Evolutionary conservation across 2,888 invertebrate genomes (phyloP).

Genomic region (Leptura quadrifasciata): DNA sequence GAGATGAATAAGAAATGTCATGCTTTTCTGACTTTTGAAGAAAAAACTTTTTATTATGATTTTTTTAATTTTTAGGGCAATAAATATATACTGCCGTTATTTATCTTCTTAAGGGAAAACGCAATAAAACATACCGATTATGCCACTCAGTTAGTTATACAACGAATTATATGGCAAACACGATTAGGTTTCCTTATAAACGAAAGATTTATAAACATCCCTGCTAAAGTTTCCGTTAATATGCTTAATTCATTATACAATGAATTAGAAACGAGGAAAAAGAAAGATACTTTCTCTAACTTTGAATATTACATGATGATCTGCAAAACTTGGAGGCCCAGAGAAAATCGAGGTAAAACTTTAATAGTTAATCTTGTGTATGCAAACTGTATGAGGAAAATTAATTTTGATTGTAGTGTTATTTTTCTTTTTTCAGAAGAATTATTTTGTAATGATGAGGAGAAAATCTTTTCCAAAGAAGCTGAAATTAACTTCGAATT

Average conservation of each 20-base stretch:
- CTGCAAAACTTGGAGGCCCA: conserved; percentile 86
- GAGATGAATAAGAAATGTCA: no score
- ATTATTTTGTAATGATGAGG: conserved; percentile 90
- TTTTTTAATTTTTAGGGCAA: conserved; percentile 77
- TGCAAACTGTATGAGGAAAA: background rate
- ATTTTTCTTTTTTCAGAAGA: conserved; percentile 69
- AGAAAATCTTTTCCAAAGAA: conserved; percentile 85
- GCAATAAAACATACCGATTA: conserved; percentile 81
- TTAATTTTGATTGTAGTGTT: background rate
- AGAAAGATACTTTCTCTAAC: conserved; percentile 85
- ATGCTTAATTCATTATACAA: conserved; percentile 85
- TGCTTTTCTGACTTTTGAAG: no score
- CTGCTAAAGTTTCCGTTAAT: conserved; percentile 90
- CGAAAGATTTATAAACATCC: conserved; percentile 94
- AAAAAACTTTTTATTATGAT: no score
- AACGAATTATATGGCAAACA: conserved; percentile 78
- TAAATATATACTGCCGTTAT: conserved; percentile 84
- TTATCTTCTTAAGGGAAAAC: conserved; percentile 81
- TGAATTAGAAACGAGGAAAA: conserved; percentile 84
- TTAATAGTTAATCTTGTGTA: no score
- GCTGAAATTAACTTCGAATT: conserved; percentile 85
- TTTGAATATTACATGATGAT: conserved; percentile 88
- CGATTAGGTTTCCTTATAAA: conserved; percentile 89
- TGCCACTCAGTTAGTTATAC: conserved; percentile 78
- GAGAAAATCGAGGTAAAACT: conserved; percentile 66